Evolutionary conservation across 37 sponge, comb jelly and placozoan species (phyloP).

Genomic region (Oscarella lobularis): DNA sequence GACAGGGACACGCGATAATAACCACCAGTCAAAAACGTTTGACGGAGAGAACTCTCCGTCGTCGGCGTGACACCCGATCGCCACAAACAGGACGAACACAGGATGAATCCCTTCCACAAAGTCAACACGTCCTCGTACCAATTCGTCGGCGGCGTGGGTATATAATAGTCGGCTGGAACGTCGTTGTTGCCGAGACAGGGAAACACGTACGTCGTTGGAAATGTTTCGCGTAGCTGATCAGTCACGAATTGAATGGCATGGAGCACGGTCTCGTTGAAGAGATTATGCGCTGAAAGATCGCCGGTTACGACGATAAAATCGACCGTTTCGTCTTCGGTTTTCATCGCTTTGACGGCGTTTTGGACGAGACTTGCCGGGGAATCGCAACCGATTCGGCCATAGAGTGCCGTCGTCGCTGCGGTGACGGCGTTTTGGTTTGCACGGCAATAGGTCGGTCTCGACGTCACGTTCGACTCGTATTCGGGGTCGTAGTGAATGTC

Average conservation of each 20-base stretch:
- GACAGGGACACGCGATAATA: not conserved
- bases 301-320: not conserved
- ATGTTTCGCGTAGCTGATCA: not conserved
- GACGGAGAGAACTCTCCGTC: not conserved
- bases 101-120: not conserved
- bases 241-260: not conserved
- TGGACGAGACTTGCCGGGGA: not conserved
- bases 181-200: constrained; percentile 1
- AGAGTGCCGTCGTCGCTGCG: not conserved
- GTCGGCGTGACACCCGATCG: not conserved
- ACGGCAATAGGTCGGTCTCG: not conserved
- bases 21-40: constrained; percentile 1
- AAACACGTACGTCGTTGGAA: not conserved
- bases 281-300: not conserved
- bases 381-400: not conserved
- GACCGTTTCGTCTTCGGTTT: not conserved
- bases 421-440: not conserved
- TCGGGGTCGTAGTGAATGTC: not conserved
- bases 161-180: not conserved
- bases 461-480: not conserved
- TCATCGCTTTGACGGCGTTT: not conserved
- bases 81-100: not conserved
- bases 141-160: not conserved
- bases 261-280: not conserved
- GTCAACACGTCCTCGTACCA: not conserved